phyloP scores from a whole-genome alignment of 2,797 vertebrate genomes.

The Protosalanx chinensis region DNA sequence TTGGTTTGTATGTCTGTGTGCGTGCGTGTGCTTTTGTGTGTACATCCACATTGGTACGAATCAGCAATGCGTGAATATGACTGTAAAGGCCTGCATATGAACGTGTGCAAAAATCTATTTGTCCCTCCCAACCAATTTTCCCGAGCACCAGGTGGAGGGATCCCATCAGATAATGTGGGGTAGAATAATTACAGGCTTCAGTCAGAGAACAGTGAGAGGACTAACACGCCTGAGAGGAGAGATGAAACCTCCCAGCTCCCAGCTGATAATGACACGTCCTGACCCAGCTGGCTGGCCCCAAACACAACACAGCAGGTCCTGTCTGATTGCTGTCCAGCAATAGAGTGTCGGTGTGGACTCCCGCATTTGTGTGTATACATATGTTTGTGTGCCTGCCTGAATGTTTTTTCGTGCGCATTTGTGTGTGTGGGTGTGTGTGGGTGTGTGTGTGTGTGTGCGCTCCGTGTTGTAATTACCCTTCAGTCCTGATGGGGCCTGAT shows the following conservation, averaged over 20 bases:
- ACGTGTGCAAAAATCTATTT: conserved; percentile 10
- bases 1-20: not conserved
- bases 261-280: conserved; percentile 39
- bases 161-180: conserved; percentile 38
- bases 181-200: conserved; percentile 49
- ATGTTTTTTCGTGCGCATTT: not conserved
- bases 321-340: conserved; percentile 52
- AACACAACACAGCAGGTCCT: conserved; percentile 24
- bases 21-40: not conserved
- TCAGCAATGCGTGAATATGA: not conserved
- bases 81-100: not conserved
- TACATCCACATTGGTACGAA: not conserved
- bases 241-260: conserved; percentile 28
- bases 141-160: conserved; percentile 25
- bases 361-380: not conserved
- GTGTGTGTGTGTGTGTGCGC: not conserved
- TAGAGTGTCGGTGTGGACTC: not conserved
- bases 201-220: conserved; percentile 34
- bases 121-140: not conserved
- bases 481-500: not conserved
- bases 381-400: not conserved
- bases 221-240: not conserved
- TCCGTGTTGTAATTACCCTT: not conserved
- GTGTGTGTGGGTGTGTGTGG: not conserved
- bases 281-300: too few species aligned